Evolutionary conservation across 2,797 vertebrate species (phyloP), one percentile per base, ranked within the genome.

Genomic region (Coreius guichenoti): DNA sequence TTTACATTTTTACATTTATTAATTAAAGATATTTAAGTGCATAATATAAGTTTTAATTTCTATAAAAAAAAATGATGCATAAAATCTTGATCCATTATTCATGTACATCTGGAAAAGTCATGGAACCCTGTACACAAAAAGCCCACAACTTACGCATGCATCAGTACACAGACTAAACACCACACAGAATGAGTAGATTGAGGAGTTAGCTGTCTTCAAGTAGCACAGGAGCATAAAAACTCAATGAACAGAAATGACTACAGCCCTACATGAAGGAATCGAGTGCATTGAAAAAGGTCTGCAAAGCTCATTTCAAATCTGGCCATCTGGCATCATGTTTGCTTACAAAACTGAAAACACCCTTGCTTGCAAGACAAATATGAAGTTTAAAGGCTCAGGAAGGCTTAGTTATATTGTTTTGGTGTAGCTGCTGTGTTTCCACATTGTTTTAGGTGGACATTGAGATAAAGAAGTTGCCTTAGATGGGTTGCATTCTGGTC

Each of bases 251-350:
- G 54, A 43, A n/a, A 23, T 16, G 1, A 26, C 31, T 43, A 4
- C 58, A 23, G 49, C 11, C 19, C 47, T 23, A 33, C 49, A n/a
- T 36, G 19, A 56, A 56, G 26, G 13, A 63, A 31, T 65, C 61
- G 14, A 58, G 79, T 86, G 61, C 80, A 80, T 63, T 82, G 82
- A 77, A 80, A 82, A 77, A 81, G 19, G 45, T 76, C 76, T 86
- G 45, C 75, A 73, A 58, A 82, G 80, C 69, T 65, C 3, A 36
- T 81, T 73, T 87, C 16, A 85, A 33, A 80, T 49, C 79, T 47
- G 69, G 49, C 73, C n/a, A 61, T 79, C 45, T 89, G 77, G 81
- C 56, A 79, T 68, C 47, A 67, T 69, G 39, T 33, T 45, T 65
- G 13, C 21, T 39, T 39, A 81, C 8, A n/a, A 23, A 74, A n/a